These are phyloP conservation scores for Trachurus trachurus DNA, from an alignment of 2,797 vertebrate genomes.

Conservation along the genomic window DNA sequence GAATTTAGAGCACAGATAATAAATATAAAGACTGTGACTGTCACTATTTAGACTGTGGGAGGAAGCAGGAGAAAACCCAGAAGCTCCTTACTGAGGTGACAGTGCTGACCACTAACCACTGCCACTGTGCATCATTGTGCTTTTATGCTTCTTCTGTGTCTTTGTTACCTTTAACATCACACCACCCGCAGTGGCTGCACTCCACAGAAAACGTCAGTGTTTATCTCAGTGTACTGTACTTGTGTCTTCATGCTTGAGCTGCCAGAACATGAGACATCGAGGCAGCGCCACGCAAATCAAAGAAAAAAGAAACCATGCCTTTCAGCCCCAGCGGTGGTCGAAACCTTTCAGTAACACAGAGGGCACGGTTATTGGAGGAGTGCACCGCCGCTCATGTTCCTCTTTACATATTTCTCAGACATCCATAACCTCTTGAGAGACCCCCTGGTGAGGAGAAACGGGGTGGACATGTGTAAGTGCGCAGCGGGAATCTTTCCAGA, in stretches of 20 bases:
- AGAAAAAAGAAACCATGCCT: not conserved
- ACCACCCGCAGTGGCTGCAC: not conserved
- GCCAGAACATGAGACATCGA: not conserved
- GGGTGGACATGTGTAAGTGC: conserved; percentile 21
- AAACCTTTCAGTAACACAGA: not conserved
- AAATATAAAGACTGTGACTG: too few species aligned
- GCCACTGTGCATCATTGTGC: too few species aligned
- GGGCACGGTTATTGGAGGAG: not conserved
- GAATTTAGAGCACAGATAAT: too few species aligned
- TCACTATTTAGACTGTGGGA: too few species aligned
- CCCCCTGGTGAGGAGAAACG: conserved; percentile 6
- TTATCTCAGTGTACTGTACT: not conserved
- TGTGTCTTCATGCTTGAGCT: not conserved
- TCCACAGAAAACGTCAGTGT: not conserved
- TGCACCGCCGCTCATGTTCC: not conserved
- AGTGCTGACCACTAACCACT: too few species aligned
- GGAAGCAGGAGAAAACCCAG: too few species aligned
- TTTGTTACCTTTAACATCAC: not conserved
- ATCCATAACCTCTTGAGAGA: not conserved
- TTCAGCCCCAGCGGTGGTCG: not conserved
- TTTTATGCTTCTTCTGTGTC: too few species aligned
- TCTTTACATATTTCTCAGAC: not conserved
- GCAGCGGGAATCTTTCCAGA: conserved; percentile 37
- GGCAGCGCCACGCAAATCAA: not conserved
- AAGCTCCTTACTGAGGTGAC: too few species aligned